Conservation (phyloP, 2,797 vertebrate genomes). For the Gallinago solitaria region DNA sequence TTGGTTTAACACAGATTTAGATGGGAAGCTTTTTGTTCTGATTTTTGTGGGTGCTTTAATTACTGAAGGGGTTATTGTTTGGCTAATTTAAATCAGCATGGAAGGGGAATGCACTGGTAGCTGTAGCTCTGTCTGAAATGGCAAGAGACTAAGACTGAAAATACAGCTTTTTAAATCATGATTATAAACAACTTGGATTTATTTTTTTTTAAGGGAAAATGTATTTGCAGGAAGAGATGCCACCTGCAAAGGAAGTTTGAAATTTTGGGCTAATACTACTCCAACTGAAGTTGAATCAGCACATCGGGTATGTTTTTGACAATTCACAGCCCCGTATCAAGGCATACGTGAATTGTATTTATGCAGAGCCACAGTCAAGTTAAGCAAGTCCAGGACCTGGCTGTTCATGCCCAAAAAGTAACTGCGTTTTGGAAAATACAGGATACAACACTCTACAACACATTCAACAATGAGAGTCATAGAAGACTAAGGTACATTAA, state of each 20-base stretch:
- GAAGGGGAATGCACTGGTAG: not conserved
- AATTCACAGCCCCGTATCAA: not conserved
- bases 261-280: not conserved
- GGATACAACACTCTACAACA: not conserved
- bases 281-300: not conserved
- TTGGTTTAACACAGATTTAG: conserved; percentile 14
- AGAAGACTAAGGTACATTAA: not conserved
- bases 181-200: not conserved
- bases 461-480: not conserved
- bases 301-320: not conserved
- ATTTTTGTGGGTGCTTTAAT: conserved; percentile 19
- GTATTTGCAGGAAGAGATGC: not conserved
- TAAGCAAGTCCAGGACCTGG: not conserved
- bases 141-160: not conserved
- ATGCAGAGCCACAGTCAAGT: not conserved
- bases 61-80: not conserved
- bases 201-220: not conserved
- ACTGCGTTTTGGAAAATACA: not conserved
- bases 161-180: not conserved
- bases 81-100: conserved; percentile 8
- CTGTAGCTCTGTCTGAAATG: not conserved
- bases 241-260: not conserved
- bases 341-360: not conserved
- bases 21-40: not conserved
- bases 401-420: not conserved